A percentile compares a stretch with the other conserved stretches of the same genome.
Conservation (phyloP, 2,113 vertebrate species). For the Eublepharis macularius region DNA sequence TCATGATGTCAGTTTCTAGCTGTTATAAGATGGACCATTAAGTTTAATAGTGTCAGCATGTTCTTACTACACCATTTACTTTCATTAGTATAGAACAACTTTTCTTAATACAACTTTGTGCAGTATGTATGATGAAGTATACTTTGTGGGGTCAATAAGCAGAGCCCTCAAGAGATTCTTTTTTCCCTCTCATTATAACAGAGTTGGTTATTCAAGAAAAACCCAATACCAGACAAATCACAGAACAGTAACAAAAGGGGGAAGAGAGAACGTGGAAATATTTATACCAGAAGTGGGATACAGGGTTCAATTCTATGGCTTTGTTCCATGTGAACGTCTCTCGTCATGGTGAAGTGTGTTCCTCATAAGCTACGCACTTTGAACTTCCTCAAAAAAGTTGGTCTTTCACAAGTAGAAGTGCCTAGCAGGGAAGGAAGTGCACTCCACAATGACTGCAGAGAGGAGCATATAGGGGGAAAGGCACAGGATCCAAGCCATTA, state of each 20-base stretch:
- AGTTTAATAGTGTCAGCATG: conserved; percentile 29
- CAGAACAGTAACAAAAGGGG: not conserved
- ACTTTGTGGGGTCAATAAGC: conserved; percentile 7
- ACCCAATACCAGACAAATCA: not conserved
- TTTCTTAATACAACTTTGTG: conserved; percentile 8
- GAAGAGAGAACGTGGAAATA: not conserved
- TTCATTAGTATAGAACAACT: conserved; percentile 14
- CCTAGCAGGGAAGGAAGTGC: no score
- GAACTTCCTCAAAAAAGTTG: no score
- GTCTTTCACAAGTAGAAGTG: no score
- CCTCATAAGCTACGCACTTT: no score
- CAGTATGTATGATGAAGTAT: not conserved
- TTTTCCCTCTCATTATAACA: not conserved
- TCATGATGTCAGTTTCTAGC: not conserved
- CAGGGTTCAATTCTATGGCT: no score
- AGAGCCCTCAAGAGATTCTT: not conserved
- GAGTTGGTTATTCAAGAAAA: not conserved
- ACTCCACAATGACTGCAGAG: no score
- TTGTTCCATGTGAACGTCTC: no score
- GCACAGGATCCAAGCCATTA: no score
- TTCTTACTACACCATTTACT: conserved; percentile 24
- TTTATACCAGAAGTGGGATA: not conserved
- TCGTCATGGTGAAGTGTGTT: no score
- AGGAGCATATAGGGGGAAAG: no score
- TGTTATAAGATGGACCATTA: conserved; percentile 24